Evolutionary conservation across 2,113 vertebrate species (phyloP).

Genomic region (Corvus hawaiiensis): DNA sequence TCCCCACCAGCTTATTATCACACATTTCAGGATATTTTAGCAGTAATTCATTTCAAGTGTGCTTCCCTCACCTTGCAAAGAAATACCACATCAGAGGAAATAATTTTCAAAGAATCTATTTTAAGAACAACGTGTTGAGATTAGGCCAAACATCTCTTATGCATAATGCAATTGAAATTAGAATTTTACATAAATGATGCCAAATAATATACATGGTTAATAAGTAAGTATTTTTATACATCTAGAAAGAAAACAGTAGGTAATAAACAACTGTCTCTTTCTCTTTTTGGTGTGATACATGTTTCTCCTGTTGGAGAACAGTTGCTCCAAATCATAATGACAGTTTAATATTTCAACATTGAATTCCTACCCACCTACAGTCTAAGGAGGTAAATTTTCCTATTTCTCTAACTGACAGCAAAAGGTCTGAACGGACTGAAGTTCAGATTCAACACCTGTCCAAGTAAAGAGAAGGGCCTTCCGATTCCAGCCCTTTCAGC

Average conservation of each 20-base stretch:
- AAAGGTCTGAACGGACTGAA: background rate
- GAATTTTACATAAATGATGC: background rate
- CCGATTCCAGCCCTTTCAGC: background rate
- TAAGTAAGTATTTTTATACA: background rate
- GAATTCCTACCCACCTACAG: background rate
- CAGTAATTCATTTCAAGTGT: background rate
- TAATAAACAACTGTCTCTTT: background rate
- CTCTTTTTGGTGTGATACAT: background rate
- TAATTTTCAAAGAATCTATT: background rate
- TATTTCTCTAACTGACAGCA: background rate
- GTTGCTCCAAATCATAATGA: background rate
- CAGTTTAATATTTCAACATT: background rate
- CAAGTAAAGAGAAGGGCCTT: background rate
- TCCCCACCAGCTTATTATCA: background rate
- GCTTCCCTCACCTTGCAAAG: background rate
- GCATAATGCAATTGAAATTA: background rate
- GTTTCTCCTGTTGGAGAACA: background rate
- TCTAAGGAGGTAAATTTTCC: background rate
- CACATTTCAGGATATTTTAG: background rate
- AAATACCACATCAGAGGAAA: background rate
- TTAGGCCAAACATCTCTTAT: background rate
- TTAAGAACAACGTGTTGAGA: background rate
- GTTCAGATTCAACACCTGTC: background rate
- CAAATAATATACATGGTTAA: background rate
- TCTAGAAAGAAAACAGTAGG: background rate